Evolutionary conservation across 2,888 invertebrate genomes (phyloP).

Genomic region (Microplitis manilae): DNA sequence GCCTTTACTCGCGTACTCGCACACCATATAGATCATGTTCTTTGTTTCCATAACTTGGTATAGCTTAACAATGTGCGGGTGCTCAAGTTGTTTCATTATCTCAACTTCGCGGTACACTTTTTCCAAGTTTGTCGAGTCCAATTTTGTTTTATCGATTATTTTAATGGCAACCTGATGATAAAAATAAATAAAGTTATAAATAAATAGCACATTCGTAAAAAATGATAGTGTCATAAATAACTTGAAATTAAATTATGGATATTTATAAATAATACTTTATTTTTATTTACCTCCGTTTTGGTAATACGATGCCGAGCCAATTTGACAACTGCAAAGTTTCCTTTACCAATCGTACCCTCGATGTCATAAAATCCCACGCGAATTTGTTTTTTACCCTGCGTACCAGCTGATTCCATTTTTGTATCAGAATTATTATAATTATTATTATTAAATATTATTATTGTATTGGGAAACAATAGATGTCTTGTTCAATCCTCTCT

Average conservation of each 20-base stretch:
- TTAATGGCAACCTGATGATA: conserved; percentile 90
- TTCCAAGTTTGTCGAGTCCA: conserved; percentile 91
- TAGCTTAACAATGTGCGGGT: conserved; percentile 97
- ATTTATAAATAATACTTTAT: background rate
- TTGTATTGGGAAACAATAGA: background rate
- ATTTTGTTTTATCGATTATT: conserved; percentile 94
- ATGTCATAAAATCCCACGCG: conserved; percentile 98
- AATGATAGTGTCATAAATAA: conserved; percentile 10
- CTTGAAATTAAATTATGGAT: conserved; percentile 29
- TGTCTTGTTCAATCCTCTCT: conserved; percentile 2
- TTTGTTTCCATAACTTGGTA: conserved; percentile 99
- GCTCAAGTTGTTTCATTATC: conserved; percentile 96
- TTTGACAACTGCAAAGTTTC: conserved; percentile 99
- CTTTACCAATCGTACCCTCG: conserved; percentile 97
- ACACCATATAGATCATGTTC: conserved; percentile 96
- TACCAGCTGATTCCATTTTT: conserved; percentile 63
- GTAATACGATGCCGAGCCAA: conserved; percentile 97
- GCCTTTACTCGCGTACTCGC: conserved; percentile 97
- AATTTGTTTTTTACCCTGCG: conserved; percentile 75
- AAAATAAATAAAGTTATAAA: conserved; percentile 3
- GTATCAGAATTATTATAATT: conserved; percentile 23
- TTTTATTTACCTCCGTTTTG: conserved; percentile 90
- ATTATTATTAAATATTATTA: background rate
- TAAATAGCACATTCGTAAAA: background rate
- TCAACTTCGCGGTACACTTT: conserved; percentile 98